Base-by-base conservation (phyloP, 2,797 vertebrate species). In the Serranus cabrilla region DNA sequence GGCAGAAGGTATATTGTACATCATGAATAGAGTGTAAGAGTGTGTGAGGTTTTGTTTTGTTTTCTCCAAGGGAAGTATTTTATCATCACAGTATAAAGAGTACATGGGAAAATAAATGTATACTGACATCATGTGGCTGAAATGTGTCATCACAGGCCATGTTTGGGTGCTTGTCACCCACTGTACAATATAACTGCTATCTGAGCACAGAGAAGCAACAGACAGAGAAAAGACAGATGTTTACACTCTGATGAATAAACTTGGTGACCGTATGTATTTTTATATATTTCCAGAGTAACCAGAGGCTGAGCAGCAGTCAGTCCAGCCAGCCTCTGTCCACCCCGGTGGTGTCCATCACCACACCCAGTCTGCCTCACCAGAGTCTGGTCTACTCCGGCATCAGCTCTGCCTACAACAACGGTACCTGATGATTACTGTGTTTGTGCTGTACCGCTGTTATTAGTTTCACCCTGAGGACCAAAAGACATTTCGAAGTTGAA, bases 281-380 rank as follows among this genome's bases (percentile, higher is more conserved):
- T 50, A 12, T 89, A 3, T 71, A 10, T 77, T 86, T 86, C 14
- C 92, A 97, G 96, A 96, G 94, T 67, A 93, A 95, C 85, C 96
- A 97, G 68, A 95, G 96, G 93, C 95, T 96, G 91, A 96, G 91
- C 87, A 96, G 94, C 84, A 96, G 96, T 80, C 96, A 96, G 91
- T 95, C 97, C 83, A 92, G 92, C 54, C 97, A 98, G 74, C 87
- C 96, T 64, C 93, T 98, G 27, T 96, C 96, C 83, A 98, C 98
- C 7, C 98, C 97, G 0, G 96, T 98, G 83, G 97, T 99, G 82
- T 98, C 97, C 13, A 96, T 98, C 88, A 94, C 95, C 57, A 98
- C 97, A 20, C 97, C 97, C 18, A 98, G 97, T 81, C 90, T 98
- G 90, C 91, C 96, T 27, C 96, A 96, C 0, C 97, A 98, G 90